Conservation (phyloP, 2,797 vertebrate genomes). For the Limnodromus scolopaceus region DNA sequence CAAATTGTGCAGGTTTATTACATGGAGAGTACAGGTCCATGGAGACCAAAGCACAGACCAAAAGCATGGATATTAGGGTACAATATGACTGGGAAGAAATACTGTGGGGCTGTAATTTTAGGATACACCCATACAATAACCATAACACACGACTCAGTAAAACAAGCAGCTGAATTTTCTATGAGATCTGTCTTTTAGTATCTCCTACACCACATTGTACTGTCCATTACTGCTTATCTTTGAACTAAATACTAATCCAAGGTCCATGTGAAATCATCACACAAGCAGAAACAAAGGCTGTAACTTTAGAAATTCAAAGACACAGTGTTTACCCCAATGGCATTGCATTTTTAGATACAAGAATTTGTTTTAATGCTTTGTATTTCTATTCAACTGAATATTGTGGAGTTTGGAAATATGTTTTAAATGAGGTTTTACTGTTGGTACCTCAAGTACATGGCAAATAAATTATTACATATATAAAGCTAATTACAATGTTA, state of each 20-base stretch:
- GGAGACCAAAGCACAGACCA: neutral
- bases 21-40: neutral
- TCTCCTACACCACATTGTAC: neutral
- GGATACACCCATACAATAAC: neutral
- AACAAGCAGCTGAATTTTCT: neutral
- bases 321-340: neutral
- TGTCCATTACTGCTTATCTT: neutral
- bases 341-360: neutral
- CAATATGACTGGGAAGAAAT: neutral
- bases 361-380: neutral
- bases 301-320: neutral
- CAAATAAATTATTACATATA: neutral
- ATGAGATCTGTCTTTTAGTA: neutral
- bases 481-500: neutral
- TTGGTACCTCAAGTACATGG: neutral
- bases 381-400: neutral
- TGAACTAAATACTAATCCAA: neutral
- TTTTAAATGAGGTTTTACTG: neutral
- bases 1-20: neutral
- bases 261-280: neutral
- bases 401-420: neutral
- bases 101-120: neutral
- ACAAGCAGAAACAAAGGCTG: neutral
- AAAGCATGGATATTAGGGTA: neutral
- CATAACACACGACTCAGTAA: neutral